phyloP scores from a whole-genome alignment of 2,113 vertebrate genomes.

The Ascaphus truei region DNA sequence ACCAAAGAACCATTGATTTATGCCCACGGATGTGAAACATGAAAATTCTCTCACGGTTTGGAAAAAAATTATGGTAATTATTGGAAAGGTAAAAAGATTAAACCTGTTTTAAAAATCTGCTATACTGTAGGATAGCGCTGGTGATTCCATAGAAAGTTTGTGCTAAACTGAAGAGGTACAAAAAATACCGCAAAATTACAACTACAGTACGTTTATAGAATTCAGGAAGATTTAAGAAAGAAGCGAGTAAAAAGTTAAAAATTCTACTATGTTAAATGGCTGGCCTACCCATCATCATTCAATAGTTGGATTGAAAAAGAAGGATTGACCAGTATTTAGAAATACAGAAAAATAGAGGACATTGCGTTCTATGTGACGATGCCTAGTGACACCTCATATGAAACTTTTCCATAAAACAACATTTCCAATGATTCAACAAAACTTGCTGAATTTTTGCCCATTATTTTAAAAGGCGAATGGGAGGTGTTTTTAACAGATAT shows the following conservation, averaged over 20 bases:
- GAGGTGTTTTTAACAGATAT: not conserved
- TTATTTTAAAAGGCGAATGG: not conserved
- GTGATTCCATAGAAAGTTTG: not conserved
- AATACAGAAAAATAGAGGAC: not conserved
- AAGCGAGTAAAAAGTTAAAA: not conserved
- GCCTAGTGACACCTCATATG: not conserved
- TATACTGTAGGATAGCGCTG: too few relatives aligned
- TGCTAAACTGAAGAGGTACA: not conserved
- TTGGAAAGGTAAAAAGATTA: too few relatives aligned
- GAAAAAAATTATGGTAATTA: too few relatives aligned
- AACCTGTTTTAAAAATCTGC: too few relatives aligned
- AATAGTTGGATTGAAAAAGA: not conserved
- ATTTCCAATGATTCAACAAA: not conserved
- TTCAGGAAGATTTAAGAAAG: not conserved
- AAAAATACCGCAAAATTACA: not conserved
- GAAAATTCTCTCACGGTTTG: too few relatives aligned
- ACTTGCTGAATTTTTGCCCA: too few relatives aligned
- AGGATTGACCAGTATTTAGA: not conserved
- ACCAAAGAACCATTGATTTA: too few relatives aligned
- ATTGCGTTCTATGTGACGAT: not conserved
- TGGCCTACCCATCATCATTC: not conserved
- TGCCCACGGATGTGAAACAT: too few relatives aligned
- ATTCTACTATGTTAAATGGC: not conserved
- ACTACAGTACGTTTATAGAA: not conserved
- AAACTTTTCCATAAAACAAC: not conserved